phyloP scores from a whole-genome alignment of 2,113 vertebrate species.

The Dissostichus mawsoni region DNA sequence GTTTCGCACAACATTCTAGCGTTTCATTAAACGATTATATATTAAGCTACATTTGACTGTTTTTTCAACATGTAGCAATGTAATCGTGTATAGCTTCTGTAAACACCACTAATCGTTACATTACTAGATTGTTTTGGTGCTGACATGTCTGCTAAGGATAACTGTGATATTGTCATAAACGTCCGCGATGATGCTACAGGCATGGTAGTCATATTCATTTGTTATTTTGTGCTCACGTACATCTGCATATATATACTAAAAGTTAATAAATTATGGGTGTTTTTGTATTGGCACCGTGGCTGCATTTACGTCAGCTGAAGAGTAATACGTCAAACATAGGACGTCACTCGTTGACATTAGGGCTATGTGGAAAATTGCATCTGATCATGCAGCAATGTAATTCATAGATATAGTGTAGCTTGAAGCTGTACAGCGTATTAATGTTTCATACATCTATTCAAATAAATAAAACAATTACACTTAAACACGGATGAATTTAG shows the following conservation, averaged over 20 bases:
- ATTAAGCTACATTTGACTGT: no score
- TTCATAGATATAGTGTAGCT: not conserved
- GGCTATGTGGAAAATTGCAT: not conserved
- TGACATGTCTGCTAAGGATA: not conserved
- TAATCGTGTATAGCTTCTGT: not conserved
- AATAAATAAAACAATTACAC: not conserved
- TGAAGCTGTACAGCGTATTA: not conserved
- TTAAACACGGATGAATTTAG: not conserved
- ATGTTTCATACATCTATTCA: not conserved
- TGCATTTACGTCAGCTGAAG: slow-evolving; percentile 30
- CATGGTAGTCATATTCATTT: not conserved
- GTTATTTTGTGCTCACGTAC: not conserved
- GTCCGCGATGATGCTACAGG: not conserved
- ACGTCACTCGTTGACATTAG: slow-evolving; percentile 22
- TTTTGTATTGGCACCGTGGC: not conserved
- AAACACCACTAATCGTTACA: not conserved
- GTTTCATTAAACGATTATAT: not conserved
- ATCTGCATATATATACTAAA: not conserved
- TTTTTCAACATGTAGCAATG: not conserved
- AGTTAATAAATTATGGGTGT: not conserved
- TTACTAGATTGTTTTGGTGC: not conserved
- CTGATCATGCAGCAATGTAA: not conserved
- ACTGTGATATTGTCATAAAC: not conserved
- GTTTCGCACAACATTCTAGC: not conserved
- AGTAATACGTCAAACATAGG: slow-evolving; percentile 17